These are phyloP conservation scores for Metallyticus violacea DNA, from an alignment of 2,888 invertebrate species.

Conservation along the genomic window DNA sequence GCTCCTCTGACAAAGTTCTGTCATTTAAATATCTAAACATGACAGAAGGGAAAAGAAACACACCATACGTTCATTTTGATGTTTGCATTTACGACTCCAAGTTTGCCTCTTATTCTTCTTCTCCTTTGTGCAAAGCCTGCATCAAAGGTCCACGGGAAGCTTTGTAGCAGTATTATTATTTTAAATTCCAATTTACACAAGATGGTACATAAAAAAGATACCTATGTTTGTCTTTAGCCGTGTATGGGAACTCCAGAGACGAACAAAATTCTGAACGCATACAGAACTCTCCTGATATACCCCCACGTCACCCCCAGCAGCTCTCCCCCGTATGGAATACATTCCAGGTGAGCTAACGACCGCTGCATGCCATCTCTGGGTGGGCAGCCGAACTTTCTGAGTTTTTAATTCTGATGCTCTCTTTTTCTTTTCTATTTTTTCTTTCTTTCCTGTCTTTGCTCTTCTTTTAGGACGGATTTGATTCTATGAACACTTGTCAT, in stretches of 20 bases:
- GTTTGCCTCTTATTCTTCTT: not conserved
- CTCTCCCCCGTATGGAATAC: not conserved
- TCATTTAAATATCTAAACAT: not conserved
- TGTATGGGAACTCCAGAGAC: not conserved
- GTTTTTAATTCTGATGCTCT: not conserved
- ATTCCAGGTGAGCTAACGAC: not conserved
- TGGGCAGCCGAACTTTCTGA: not conserved
- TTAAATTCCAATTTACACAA: not conserved
- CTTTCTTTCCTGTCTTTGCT: too few species aligned
- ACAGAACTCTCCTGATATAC: not conserved
- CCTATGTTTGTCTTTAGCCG: not conserved
- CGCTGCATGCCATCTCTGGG: not conserved
- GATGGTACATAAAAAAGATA: not conserved
- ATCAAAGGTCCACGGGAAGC: not conserved
- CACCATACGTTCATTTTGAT: not conserved
- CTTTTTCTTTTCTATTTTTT: not conserved
- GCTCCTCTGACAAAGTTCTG: too few species aligned
- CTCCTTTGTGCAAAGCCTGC: not conserved
- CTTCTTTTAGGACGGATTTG: not conserved
- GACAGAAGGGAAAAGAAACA: not conserved
- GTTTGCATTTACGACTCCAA: not conserved
- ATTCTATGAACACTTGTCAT: too few species aligned
- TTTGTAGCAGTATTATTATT: not conserved
- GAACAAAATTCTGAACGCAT: not conserved
- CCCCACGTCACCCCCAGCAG: not conserved